Evolutionary conservation across 2,888 invertebrate species (phyloP).

Genomic region (Cancer borealis): DNA sequence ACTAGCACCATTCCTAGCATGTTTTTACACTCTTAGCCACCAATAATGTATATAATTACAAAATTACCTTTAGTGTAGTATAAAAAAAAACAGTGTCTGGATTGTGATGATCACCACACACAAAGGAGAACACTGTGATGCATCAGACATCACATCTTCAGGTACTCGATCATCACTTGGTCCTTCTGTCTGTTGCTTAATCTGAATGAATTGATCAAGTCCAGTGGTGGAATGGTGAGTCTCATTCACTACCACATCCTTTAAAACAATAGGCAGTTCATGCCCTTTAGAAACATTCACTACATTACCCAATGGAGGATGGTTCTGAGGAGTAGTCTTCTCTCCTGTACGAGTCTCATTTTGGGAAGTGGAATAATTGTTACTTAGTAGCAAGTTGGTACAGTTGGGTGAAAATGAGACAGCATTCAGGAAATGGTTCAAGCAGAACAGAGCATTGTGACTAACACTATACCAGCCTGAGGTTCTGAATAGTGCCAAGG

Average conservation of each 20-base stretch:
- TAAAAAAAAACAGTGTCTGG: not conserved
- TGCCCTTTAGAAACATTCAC: not conserved
- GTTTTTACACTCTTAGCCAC: not conserved
- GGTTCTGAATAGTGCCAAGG: slow-evolving; percentile 53
- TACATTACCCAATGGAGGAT: not conserved
- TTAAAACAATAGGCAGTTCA: not conserved
- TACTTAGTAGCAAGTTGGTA: not conserved
- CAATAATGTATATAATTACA: not conserved
- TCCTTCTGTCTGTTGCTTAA: not conserved
- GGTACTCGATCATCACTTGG: not conserved
- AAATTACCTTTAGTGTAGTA: not conserved
- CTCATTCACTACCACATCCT: not conserved
- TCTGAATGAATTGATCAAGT: not conserved
- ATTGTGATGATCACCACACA: not conserved
- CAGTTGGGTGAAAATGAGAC: not conserved
- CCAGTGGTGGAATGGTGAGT: not conserved
- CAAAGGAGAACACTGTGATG: not conserved
- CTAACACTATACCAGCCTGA: slow-evolving; percentile 66
- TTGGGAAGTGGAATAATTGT: not conserved
- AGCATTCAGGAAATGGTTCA: slow-evolving; percentile 56
- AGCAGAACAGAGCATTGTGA: not conserved
- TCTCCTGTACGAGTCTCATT: not conserved
- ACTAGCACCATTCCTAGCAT: not conserved
- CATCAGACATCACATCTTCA: not conserved
- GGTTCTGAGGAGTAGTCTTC: not conserved